Base-by-base conservation (phyloP, 1,140 invertebrate species). In the Tigriopus japonicus region DNA sequence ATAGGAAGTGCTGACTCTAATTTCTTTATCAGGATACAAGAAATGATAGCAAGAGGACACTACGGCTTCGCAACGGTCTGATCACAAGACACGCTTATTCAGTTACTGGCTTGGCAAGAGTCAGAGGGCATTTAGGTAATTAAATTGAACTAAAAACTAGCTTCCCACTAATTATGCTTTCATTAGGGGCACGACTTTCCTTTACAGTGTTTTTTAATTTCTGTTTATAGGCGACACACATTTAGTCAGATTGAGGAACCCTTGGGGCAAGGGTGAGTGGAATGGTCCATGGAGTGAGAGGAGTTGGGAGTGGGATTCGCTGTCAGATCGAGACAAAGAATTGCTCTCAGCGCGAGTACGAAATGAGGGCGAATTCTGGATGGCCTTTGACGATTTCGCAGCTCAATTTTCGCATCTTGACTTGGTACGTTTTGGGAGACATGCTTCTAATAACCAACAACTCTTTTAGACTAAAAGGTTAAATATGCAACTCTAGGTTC, bases 371-470 rank as follows among this genome's bases (percentile, higher is more conserved):
- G 80, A 83, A 70, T 84, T 83, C 66, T 84, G 81, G 83, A 84
- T 86, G 81, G 78, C 80, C 14, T 83, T 85, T 69, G 78, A 79
- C 35, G 83, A 85, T 65, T 85, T 85, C 69, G 75, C 79, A 2
- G 69, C 73, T 14, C 74, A 79, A 66, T 85, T 85, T 71, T 80
- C 78, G 0, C 78, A 82, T 65, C 70, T 86, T 60, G 82, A 85
- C 68, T 74, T 87, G 65, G 28, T 35, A 5, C 9, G 28, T 35
- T 35, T 35, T 5, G 28, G 3, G 28, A 35, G n/a, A n/a, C n/a
- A n/a, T n/a, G n/a, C n/a, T n/a, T n/a, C n/a, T n/a, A n/a, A n/a
- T n/a, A n/a, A n/a, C n/a, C n/a, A n/a, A n/a, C n/a, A n/a, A n/a
- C n/a, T n/a, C n/a, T n/a, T n/a, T n/a, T n/a, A n/a, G n/a, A n/a